Conservation (phyloP, 2,888 invertebrate species). For the Limnephilus auricula region DNA sequence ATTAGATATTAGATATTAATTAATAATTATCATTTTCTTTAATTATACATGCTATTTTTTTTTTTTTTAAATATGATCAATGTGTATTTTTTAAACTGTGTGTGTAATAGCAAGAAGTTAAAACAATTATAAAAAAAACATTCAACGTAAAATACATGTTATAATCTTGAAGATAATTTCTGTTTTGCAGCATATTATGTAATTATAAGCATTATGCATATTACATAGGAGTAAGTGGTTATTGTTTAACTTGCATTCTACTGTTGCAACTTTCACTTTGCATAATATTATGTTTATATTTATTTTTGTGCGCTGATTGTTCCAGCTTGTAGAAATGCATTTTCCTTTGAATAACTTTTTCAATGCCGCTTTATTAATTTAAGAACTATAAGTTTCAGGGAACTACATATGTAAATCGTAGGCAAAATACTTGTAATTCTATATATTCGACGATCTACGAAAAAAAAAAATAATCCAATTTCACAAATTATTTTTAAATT, state of each 20-base stretch:
- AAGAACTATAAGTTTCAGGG: background rate
- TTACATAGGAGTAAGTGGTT: conserved; percentile 2
- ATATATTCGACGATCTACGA: no score
- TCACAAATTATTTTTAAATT: no score
- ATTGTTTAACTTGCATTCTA: background rate
- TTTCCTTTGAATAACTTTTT: background rate
- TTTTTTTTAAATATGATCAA: no score
- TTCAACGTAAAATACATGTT: background rate
- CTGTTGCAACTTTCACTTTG: background rate
- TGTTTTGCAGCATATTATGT: background rate
- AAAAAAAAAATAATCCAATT: no score
- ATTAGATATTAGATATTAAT: no score
- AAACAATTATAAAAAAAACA: no score
- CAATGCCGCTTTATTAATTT: background rate
- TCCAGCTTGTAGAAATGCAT: background rate
- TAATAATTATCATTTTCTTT: background rate
- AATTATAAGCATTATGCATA: background rate
- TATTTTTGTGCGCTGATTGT: background rate
- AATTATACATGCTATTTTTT: background rate
- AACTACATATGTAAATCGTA: no score
- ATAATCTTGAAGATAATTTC: background rate
- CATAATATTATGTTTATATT: background rate
- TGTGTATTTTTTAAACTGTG: no score
- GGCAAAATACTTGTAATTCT: no score
- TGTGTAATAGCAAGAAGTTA: no score